A percentile compares a stretch with the other conserved stretches of the same genome.
Conservation (phyloP, 2,797 vertebrate species). For the Philypnodon macrostomus region DNA sequence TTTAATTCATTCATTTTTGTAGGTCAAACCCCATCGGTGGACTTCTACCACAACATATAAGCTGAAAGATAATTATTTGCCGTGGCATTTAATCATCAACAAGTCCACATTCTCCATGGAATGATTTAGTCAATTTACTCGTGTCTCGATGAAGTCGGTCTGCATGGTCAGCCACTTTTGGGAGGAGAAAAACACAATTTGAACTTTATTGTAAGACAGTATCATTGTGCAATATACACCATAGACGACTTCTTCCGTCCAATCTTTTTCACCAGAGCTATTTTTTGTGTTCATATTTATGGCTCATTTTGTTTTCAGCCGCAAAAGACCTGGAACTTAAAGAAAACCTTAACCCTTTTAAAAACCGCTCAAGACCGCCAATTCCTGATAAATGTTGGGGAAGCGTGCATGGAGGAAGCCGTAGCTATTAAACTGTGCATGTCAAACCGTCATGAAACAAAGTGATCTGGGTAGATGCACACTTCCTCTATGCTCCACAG, state of each 20-base stretch:
- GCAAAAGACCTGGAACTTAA: constrained; percentile 67
- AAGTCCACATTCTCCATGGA: constrained; percentile 48
- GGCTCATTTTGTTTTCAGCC: constrained; percentile 54
- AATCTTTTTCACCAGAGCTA: constrained; percentile 53
- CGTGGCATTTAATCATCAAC: constrained; percentile 62
- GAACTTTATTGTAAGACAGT: constrained; percentile 64
- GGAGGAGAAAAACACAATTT: constrained; percentile 48
- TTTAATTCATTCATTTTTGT: constrained; percentile 54
- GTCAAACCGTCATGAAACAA: constrained; percentile 38
- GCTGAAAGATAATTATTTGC: constrained; percentile 69
- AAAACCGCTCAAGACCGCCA: constrained; percentile 56
- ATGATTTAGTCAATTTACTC: constrained; percentile 56
- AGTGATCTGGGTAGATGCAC: constrained; percentile 49
- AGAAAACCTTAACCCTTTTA: constrained; percentile 52
- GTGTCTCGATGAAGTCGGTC: constrained; percentile 41
- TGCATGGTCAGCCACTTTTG: constrained; percentile 46
- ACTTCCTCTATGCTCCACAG: constrained; percentile 66
- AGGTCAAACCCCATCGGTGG: constrained; percentile 47
- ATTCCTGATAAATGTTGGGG: constrained; percentile 58
- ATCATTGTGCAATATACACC: constrained; percentile 80
- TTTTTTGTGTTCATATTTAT: constrained; percentile 17
- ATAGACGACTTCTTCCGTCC: constrained; percentile 75
- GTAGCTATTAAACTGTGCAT: too few relatives aligned
- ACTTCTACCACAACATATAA: constrained; percentile 67
- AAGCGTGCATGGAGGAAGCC: constrained; percentile 48